Evolutionary conservation across 2,113 vertebrate species (phyloP).

Genomic region (Syngnathoides biaculeatus): DNA sequence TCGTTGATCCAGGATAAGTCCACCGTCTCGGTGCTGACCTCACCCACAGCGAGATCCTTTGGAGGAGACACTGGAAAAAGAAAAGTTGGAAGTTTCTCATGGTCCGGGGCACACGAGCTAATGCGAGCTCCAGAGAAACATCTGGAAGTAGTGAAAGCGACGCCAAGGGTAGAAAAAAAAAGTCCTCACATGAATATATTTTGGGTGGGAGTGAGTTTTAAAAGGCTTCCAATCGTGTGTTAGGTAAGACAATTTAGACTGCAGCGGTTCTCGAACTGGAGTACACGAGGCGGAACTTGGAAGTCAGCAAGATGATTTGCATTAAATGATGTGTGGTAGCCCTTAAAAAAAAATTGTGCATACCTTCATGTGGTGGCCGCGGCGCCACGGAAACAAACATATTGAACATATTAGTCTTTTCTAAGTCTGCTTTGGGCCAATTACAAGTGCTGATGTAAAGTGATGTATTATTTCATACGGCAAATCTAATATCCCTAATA

Average conservation of each 20-base stretch:
- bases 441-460: too few relatives aligned
- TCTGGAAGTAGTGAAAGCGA: constrained; percentile 39
- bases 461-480: too few relatives aligned
- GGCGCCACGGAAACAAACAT: neutral
- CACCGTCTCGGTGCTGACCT: constrained; percentile 82
- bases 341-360: neutral
- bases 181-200: neutral
- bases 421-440: neutral
- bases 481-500: too few relatives aligned
- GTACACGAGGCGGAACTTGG: neutral
- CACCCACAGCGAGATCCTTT: constrained; percentile 79
- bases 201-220: neutral
- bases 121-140: constrained; percentile 55
- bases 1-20: constrained; percentile 89
- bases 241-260: neutral
- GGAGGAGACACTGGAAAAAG: constrained; percentile 84
- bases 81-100: constrained; percentile 25
- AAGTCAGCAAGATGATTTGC: neutral
- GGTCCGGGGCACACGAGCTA: constrained; percentile 10
- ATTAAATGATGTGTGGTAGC: neutral
- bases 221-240: neutral
- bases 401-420: neutral
- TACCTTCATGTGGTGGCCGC: neutral
- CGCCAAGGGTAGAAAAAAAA: constrained; percentile 25
- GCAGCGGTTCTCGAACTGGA: neutral